A percentile compares a stretch with the other conserved stretches of the same genome.
These are phyloP conservation scores for Cotesia glomerata DNA, from an alignment of 1,140 invertebrate species.

Conservation along the genomic window DNA sequence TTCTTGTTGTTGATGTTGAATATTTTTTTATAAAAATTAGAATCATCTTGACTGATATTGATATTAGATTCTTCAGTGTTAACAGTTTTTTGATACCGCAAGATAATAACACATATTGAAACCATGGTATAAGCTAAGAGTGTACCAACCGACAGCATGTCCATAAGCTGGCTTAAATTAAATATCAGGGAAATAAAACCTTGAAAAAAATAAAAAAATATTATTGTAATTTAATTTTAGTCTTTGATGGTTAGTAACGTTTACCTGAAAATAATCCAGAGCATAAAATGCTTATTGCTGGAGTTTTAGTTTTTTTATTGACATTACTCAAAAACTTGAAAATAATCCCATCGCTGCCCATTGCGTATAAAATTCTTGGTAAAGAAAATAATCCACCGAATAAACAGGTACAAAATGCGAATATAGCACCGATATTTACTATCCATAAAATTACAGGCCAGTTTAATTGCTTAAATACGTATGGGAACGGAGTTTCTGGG, in stretches of 20 bases:
- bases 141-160: constrained; percentile 96
- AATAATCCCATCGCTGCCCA: constrained; percentile 86
- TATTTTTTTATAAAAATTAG: constrained; percentile 48
- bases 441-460: constrained; percentile 82
- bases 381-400: constrained; percentile 90
- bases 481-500: constrained; percentile 81
- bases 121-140: constrained; percentile 92
- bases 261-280: constrained; percentile 75
- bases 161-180: constrained; percentile 85
- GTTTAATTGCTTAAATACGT: constrained; percentile 77
- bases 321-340: constrained; percentile 78
- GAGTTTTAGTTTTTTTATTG: constrained; percentile 78
- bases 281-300: constrained; percentile 79
- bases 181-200: constrained; percentile 87
- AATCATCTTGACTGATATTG: constrained; percentile 34
- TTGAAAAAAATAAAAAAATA: constrained; percentile 53
- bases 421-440: constrained; percentile 85
- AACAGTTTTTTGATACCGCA: constrained; percentile 59
- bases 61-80: constrained; percentile 3
- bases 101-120: constrained; percentile 83
- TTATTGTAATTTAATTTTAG: no score
- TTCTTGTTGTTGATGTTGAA: constrained; percentile 70
- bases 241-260: no score
- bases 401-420: constrained; percentile 78
- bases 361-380: constrained; percentile 87